These are phyloP conservation scores for Pandemis cinnamomeana DNA, from an alignment of 2,888 invertebrate species.

Conservation along the genomic window DNA sequence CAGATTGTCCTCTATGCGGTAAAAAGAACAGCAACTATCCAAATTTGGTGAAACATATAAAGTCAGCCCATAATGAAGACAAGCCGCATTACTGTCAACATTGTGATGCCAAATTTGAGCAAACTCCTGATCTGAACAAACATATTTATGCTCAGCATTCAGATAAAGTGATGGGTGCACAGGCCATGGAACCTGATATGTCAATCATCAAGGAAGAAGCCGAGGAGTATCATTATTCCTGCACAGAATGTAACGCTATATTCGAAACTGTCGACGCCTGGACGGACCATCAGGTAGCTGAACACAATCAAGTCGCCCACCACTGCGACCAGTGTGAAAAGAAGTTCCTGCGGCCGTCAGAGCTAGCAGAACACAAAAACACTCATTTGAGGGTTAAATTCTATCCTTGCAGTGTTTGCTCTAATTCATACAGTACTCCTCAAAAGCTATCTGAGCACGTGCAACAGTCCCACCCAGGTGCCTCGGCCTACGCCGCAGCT, in stretches of 20 bases:
- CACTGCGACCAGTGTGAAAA: conserved; percentile 87
- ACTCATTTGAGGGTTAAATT: conserved; percentile 87
- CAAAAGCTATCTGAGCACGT: conserved; percentile 85
- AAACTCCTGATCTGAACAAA: conserved; percentile 83
- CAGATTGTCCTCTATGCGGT: conserved; percentile 83
- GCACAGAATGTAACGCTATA: conserved; percentile 85
- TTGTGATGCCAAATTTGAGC: conserved; percentile 83
- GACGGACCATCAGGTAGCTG: conserved; percentile 84
- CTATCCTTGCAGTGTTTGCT: conserved; percentile 85
- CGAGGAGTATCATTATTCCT: conserved; percentile 84
- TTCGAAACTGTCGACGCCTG: conserved; percentile 84
- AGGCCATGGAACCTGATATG: conserved; percentile 68
- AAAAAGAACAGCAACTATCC: conserved; percentile 83
- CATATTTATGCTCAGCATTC: conserved; percentile 86
- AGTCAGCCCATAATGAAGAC: conserved; percentile 77
- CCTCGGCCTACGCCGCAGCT: conserved; percentile 54
- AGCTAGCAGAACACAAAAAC: conserved; percentile 87
- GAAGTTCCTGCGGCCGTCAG: conserved; percentile 84
- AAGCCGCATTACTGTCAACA: conserved; percentile 84
- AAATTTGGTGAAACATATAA: conserved; percentile 85
- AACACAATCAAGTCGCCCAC: conserved; percentile 81
- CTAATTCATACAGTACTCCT: conserved; percentile 86
- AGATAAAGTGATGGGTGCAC: conserved; percentile 68
- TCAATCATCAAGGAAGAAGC: conserved; percentile 79
- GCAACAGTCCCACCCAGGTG: conserved; percentile 77